Conservation (phyloP, 2,113 vertebrate species). For the Oryzias curvinotus region DNA sequence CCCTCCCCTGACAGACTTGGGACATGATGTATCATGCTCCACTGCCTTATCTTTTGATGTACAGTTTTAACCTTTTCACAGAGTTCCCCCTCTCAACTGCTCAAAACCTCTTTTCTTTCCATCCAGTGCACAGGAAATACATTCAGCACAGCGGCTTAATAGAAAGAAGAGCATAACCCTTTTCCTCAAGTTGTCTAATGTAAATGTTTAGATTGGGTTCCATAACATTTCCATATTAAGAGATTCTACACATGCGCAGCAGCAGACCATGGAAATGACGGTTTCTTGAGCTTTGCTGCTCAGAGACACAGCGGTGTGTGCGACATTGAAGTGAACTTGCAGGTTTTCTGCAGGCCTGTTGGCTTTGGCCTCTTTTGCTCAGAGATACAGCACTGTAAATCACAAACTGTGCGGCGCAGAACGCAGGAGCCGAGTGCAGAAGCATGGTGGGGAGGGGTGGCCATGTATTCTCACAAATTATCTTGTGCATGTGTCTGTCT, state of each 20-base stretch:
- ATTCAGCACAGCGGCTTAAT: conserved; percentile 46
- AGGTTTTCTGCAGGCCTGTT: conserved; percentile 85
- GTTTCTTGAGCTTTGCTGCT: conserved; percentile 32
- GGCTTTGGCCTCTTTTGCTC: conserved; percentile 86
- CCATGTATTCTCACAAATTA: conserved; percentile 28
- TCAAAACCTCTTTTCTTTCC: conserved; percentile 28
- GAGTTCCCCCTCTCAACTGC: conserved; percentile 61
- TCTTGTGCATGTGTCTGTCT: conserved; percentile 38
- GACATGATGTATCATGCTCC: conserved; percentile 72
- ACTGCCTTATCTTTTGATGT: conserved; percentile 77
- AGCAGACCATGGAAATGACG: conserved; percentile 35
- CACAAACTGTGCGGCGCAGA: conserved; percentile 82
- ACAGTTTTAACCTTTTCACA: conserved; percentile 77
- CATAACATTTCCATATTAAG: conserved; percentile 85
- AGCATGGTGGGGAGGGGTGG: conserved; percentile 46
- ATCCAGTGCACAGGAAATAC: conserved; percentile 48
- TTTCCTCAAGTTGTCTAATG: conserved; percentile 74
- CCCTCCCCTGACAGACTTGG: conserved; percentile 63
- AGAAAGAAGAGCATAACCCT: conserved; percentile 64
- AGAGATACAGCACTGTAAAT: conserved; percentile 87
- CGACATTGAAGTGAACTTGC: conserved; percentile 90
- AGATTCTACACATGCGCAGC: conserved; percentile 53
- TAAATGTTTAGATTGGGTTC: conserved; percentile 83
- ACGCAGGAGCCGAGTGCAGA: conserved; percentile 63
- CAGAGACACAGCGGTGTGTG: conserved; percentile 67